Percentiles rank a stretch among this genome's conserved stretches.
phyloP scores from a whole-genome alignment of 1,140 invertebrate species.

The Drosophila rhopaloa region DNA sequence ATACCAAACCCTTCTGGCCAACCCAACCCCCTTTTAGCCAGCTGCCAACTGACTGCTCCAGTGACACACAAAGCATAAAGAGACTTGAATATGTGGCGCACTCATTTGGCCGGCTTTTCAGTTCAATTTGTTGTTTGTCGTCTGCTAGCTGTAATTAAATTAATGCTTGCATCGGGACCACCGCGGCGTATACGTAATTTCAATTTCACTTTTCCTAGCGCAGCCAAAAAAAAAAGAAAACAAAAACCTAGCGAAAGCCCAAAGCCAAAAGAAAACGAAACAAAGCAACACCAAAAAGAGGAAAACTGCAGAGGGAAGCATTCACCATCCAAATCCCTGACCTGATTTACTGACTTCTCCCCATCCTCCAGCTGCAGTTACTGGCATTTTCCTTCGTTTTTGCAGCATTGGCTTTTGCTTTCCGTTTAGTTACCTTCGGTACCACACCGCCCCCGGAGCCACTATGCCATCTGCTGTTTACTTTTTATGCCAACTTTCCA shows the following conservation, averaged over 20 bases:
- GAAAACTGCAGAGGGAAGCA: slow-evolving; percentile 17
- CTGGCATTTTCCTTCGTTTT: slow-evolving; percentile 21
- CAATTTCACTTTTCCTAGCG: slow-evolving; percentile 52
- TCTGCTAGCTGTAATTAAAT: slow-evolving; percentile 65
- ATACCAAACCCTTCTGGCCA: slow-evolving; percentile 13
- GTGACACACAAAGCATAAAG: slow-evolving; percentile 68
- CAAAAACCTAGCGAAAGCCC: neutral
- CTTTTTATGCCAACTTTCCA: slow-evolving; percentile 79
- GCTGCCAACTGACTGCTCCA: slow-evolving; percentile 61
- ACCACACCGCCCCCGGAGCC: slow-evolving; percentile 16
- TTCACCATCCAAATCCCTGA: slow-evolving; percentile 72
- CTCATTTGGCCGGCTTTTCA: slow-evolving; percentile 58
- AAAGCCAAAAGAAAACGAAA: slow-evolving; percentile 27
- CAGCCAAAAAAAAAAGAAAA: slow-evolving; percentile 33
- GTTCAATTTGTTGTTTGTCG: slow-evolving; percentile 63
- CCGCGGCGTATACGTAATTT: slow-evolving; percentile 69
- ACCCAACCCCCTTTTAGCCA: slow-evolving; percentile 12
- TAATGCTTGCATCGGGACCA: slow-evolving; percentile 65
- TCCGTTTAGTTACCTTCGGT: slow-evolving; percentile 74
- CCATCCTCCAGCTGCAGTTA: slow-evolving; percentile 34
- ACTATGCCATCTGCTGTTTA: slow-evolving; percentile 46
- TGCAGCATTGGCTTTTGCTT: slow-evolving; percentile 69
- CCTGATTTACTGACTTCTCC: slow-evolving; percentile 69
- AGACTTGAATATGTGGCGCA: slow-evolving; percentile 50
- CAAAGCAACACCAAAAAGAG: slow-evolving; percentile 29